phyloP scores from a whole-genome alignment of 30 jellyfish, hydroid and myxozoan genomes.

The Sanderia malayensis region DNA sequence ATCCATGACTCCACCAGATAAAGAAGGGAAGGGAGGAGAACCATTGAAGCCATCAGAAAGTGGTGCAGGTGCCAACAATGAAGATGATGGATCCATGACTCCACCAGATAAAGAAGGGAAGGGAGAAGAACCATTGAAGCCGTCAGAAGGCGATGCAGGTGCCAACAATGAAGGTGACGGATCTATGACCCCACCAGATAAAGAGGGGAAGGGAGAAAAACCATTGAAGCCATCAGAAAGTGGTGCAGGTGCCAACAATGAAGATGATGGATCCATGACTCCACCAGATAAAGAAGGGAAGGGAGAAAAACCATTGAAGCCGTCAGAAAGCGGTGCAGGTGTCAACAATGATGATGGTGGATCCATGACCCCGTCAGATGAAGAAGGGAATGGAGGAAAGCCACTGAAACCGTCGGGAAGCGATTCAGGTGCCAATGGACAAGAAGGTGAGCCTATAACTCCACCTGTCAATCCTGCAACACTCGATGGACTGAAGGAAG shows the following conservation, averaged over 20 bases:
- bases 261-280: not conserved
- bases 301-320: not conserved
- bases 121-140: constrained; percentile 27
- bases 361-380: not conserved
- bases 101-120: constrained; percentile 18
- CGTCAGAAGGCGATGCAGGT: constrained; percentile 1
- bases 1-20: not conserved
- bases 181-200: not conserved
- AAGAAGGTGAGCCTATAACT: not conserved
- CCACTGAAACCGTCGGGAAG: not conserved
- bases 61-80: constrained; percentile 12
- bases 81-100: not conserved
- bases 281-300: not conserved
- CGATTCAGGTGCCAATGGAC: not conserved
- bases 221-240: not conserved
- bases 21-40: constrained; percentile 9
- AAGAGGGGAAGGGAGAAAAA: not conserved
- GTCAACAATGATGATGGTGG: not conserved
- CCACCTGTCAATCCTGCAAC: too few species aligned
- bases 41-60: constrained; percentile 31
- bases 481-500: too few species aligned
- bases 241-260: not conserved
- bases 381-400: not conserved
- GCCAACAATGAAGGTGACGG: not conserved
- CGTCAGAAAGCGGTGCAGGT: not conserved